Conservation (phyloP, 2,113 vertebrate genomes). For the Sceloporus undulatus region DNA sequence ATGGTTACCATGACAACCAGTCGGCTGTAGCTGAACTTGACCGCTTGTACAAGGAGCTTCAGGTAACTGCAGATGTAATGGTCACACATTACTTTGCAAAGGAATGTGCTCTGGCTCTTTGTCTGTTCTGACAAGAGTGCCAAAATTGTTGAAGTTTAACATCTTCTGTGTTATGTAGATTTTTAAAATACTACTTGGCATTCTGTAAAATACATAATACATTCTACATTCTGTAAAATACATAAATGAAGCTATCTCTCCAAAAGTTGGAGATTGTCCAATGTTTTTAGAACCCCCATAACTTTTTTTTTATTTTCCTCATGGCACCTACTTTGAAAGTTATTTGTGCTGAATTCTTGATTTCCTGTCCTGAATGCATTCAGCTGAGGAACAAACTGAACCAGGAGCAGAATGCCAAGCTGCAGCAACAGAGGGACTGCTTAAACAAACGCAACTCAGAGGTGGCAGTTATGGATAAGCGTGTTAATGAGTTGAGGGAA, state of each 20-base stretch:
- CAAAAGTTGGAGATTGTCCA: slow-evolving; percentile 41
- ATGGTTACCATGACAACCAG: no score
- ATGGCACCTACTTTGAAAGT: slow-evolving; percentile 40
- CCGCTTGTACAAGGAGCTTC: no score
- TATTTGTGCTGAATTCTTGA: slow-evolving; percentile 61
- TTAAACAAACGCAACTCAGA: slow-evolving; percentile 96
- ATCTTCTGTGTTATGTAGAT: background rate
- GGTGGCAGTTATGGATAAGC: slow-evolving; percentile 94
- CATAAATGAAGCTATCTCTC: no score
- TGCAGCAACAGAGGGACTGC: slow-evolving; percentile 95
- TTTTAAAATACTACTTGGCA: no score
- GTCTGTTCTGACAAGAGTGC: background rate
- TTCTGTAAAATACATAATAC: no score
- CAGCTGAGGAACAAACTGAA: slow-evolving; percentile 97
- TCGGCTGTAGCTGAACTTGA: no score
- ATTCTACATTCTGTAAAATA: no score
- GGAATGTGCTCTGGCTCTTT: rapidly evolving
- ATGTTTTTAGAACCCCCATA: slow-evolving; percentile 34
- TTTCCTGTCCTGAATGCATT: slow-evolving; percentile 61
- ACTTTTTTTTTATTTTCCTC: slow-evolving; percentile 31
- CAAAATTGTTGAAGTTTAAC: no score
- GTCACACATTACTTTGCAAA: rapidly evolving
- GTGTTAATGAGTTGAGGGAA: slow-evolving; percentile 93
- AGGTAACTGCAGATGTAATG: no score
- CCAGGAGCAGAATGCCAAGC: slow-evolving; percentile 94